These are phyloP conservation scores for Leptinotarsa lineolata DNA, from an alignment of 1,140 invertebrate species.

Conservation along the genomic window DNA sequence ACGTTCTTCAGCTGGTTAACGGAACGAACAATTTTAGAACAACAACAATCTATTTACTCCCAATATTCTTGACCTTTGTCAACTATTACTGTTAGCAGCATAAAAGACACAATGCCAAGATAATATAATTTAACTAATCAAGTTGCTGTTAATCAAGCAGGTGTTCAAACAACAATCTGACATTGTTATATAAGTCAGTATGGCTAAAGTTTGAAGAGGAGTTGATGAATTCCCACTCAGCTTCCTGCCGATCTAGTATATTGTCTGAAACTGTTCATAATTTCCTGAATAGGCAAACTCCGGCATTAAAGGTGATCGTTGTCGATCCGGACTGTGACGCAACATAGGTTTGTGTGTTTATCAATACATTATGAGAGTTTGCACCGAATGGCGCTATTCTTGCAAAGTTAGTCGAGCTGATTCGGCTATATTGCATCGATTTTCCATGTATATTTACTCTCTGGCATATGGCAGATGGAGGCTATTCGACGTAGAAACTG, in stretches of 20 bases:
- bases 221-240: not conserved
- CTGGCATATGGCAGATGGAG: conserved; percentile 21
- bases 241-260: conserved; percentile 2
- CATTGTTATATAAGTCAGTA: conserved; percentile 14
- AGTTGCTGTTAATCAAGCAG: conserved; percentile 19
- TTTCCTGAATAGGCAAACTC: conserved; percentile 22
- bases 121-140: not conserved
- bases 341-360: conserved; percentile 18
- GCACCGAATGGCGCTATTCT: conserved; percentile 6
- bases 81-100: not conserved
- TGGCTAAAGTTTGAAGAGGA: not conserved
- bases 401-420: not conserved
- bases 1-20: too few species aligned
- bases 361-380: conserved; percentile 19
- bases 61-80: not conserved
- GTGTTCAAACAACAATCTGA: conserved; percentile 22
- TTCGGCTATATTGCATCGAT: conserved; percentile 7
- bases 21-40: too few species aligned
- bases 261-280: conserved; percentile 25
- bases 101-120: not conserved
- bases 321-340: not conserved
- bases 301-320: conserved; percentile 16
- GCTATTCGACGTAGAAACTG: not conserved
- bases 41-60: too few species aligned
- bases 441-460: conserved; percentile 18